Base-by-base conservation (phyloP, 2,888 invertebrate species). In the Pammene fasciana region DNA sequence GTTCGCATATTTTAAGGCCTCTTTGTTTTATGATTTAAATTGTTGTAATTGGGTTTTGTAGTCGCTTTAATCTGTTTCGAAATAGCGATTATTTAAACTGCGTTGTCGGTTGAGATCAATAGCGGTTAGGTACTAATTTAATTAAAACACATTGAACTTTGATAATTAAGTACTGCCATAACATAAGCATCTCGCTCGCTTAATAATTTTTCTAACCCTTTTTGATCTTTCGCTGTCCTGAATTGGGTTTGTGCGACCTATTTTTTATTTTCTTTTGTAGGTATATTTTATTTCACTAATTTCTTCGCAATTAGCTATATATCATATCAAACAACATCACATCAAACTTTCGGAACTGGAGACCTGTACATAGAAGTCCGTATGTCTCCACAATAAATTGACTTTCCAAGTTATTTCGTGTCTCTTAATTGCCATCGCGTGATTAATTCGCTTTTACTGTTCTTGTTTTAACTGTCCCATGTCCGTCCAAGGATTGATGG, bases 401-500 rank as follows among this genome's bases (percentile, higher is more conserved):
- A n/a, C 65, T 65, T 48, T 55, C 55, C 36, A 56, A 48, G 45
- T 64, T 50, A 67, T 61, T 61, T 50, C 48, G 56, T 46, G 26
- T 54, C 8, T 70, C 18, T 70, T 45, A 65, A 65, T 59, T 52
- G 38, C 68, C 64, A 18, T 54, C 46, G 59, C 59, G 65, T 65
- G 38, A 65, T 70, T 59, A 59, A 59, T 65, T 48, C 13, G 14
- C 57, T 57, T 46, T 65, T 55, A 54, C 46, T 70, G 65, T 54
- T 60, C 60, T 68, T 52, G 43, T 26, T 26, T 68, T 64, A 59
- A 65, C 65, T 54, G 65, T 46, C 57, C 50, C 52, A 38, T 54
- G 64, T 59, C 60, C 55, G 67, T 61, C 26, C 50, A 52, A 60
- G 65, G 65, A 70, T 70, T 65, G 52, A 65, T 70, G 46, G 45